Conservation (phyloP, 2,113 vertebrate species). For the Bos indicus region DNA sequence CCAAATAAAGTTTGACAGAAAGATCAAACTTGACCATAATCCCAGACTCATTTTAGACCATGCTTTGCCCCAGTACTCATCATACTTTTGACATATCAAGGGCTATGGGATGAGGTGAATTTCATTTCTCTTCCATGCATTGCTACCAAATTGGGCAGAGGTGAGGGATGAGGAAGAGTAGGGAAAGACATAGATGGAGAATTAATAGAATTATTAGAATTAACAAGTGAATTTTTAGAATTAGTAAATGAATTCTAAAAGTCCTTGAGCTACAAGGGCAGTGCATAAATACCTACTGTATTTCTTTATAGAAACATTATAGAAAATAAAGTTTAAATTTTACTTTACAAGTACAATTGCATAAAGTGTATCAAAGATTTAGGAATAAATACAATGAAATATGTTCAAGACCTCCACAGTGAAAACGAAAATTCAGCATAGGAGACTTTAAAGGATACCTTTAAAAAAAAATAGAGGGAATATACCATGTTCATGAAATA, state of each 20-base stretch:
- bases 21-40: neutral
- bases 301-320: neutral
- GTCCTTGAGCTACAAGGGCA: neutral
- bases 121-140: neutral
- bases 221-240: neutral
- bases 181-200: neutral
- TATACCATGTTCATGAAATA: neutral
- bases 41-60: neutral
- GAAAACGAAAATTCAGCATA: neutral
- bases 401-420: neutral
- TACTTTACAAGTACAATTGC: neutral
- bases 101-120: neutral
- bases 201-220: neutral
- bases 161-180: neutral
- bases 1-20: neutral
- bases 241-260: neutral
- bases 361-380: neutral
- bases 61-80: neutral
- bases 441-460: neutral
- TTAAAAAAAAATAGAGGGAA: neutral
- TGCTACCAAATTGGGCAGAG: neutral
- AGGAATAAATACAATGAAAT: neutral
- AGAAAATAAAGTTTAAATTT: neutral
- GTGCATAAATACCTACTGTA: neutral
- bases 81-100: neutral